Conservation (phyloP, 2,888 invertebrate genomes). For the Sinopyrophorus schimmeli region DNA sequence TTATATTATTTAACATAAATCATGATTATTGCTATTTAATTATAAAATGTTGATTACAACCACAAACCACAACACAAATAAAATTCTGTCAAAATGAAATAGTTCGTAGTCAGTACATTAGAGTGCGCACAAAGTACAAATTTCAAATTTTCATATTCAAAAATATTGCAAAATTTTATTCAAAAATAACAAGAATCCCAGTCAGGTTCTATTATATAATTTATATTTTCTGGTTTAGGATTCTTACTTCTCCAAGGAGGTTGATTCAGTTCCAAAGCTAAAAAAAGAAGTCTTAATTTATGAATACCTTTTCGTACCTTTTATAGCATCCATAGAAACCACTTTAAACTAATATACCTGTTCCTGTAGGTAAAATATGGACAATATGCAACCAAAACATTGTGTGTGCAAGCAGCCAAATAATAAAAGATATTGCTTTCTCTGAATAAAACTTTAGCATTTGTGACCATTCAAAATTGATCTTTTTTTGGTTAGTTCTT, state of each 20-base stretch:
- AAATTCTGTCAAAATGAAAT: too few species aligned
- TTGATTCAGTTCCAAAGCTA: constrained; percentile 43
- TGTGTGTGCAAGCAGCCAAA: constrained; percentile 45
- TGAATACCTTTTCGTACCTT: too few species aligned
- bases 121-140: too few species aligned
- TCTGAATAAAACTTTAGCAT: constrained; percentile 36
- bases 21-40: constrained; percentile 23
- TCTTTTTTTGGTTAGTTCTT: constrained; percentile 35
- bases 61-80: too few species aligned
- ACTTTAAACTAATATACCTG: constrained; percentile 35
- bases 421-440: constrained; percentile 40
- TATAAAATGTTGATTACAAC: too few species aligned
- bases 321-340: neutral
- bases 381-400: constrained; percentile 45
- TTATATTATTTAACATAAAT: constrained; percentile 29
- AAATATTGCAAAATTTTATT: constrained; percentile 11
- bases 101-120: too few species aligned
- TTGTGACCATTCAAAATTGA: constrained; percentile 42
- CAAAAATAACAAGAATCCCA: constrained; percentile 45
- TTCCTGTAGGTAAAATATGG: constrained; percentile 46
- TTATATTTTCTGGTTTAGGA: constrained; percentile 45
- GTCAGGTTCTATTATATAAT: constrained; percentile 52
- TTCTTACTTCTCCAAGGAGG: constrained; percentile 46
- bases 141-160: neutral
- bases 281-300: constrained; percentile 29